Base-by-base conservation (phyloP, 2,113 vertebrate species). In the Corydoras sp. region DNA sequence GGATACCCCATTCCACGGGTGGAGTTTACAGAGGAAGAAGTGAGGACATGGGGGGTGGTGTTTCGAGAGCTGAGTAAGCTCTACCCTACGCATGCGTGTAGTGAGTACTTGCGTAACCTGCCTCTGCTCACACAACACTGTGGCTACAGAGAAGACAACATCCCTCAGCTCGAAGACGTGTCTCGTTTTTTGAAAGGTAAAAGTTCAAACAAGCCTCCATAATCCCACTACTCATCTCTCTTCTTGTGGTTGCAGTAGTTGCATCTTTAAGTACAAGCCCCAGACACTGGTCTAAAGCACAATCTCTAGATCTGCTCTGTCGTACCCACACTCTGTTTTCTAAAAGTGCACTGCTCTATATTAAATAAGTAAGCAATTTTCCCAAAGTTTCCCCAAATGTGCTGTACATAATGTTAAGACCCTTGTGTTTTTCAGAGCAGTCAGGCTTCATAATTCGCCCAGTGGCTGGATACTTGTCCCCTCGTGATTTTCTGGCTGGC, bases 121-220 rank as follows among this genome's bases (percentile, higher is more conserved):
- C 97, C 97, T 15, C 85, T 98, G 85, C 89, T 99, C 71, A 87
- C 90, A 62, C 93, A 96, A 77, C 85, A 92, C 83, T 99, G 97
- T 82, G 95, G 92, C 14, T 99, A 93, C 85, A 86, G 90, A 68
- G 95, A 98, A 79, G 95, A 99, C 85, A 99, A 97, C 65, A 98
- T 99, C 7, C 97, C 97, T 11, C 97, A 99, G 81, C 81, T 99
- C 82, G 95, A 98, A 81, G 97, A 98, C 35, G 94, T 99, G n/a
- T 98, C 97, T 0, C 86, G 86, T 64, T 98, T 98, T 81, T 89
- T 99, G 72, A 94, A 87, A 87, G 97, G 96, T 96, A 30, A 68
- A 43, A 61, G 2, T 13, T 11, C 18, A 4, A 14, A 10, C 51
- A 53, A 12, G 1, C 2, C 5, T n/a, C 1, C 13, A 3, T 31